Evolutionary conservation across 2,888 invertebrate genomes (phyloP).

Genomic region (Chalcosyrphus nemorum): DNA sequence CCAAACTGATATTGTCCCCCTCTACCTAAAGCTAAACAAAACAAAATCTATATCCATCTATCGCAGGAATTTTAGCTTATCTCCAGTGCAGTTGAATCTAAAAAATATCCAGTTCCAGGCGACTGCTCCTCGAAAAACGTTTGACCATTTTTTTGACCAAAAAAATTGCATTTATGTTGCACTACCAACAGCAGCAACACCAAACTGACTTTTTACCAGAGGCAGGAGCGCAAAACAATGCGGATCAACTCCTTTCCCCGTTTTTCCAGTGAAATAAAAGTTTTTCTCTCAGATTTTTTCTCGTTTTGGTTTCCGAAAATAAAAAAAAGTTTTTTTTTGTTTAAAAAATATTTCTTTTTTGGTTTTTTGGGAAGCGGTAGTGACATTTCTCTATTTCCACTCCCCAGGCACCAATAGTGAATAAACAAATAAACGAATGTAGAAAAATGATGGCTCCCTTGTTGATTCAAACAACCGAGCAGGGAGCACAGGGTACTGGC

Average conservation of each 20-base stretch:
- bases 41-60: constrained; percentile 31
- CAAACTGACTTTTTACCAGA: not conserved
- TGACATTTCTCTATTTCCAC: constrained; percentile 62
- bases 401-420: constrained; percentile 65
- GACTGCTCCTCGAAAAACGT: constrained; percentile 2
- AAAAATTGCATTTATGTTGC: constrained; percentile 33
- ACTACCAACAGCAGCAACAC: constrained; percentile 2
- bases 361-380: not conserved
- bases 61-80: not conserved
- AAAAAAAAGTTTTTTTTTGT: constrained; percentile 37
- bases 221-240: constrained; percentile 15
- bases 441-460: constrained; percentile 69
- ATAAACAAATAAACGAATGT: constrained; percentile 69
- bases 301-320: constrained; percentile 26
- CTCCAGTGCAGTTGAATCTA: too few relatives aligned
- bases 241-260: constrained; percentile 35
- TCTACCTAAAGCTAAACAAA: not conserved
- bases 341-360: constrained; percentile 3
- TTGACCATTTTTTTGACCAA: constrained; percentile 44
- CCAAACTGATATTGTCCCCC: constrained; percentile 18
- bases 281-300: constrained; percentile 21
- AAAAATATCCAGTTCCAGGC: not conserved
- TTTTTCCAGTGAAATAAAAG: constrained; percentile 29
- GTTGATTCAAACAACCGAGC: constrained; percentile 33
- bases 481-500: not conserved